Base-by-base conservation (phyloP, 1,140 invertebrate species). In the Euura saliciscinereae region DNA sequence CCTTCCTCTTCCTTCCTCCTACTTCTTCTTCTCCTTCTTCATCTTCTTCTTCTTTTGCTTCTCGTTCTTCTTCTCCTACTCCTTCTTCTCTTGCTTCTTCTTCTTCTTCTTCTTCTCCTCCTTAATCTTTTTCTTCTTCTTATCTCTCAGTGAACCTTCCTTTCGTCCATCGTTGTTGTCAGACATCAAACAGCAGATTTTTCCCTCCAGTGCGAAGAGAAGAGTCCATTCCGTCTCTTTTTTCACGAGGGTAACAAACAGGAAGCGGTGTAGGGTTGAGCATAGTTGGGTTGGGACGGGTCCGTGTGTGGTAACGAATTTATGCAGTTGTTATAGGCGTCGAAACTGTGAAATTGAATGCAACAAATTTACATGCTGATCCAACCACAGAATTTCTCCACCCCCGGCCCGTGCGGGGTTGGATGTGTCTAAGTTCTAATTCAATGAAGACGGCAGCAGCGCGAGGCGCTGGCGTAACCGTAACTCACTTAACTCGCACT, bases 331-430 rank as follows among this genome's bases (percentile, higher is more conserved):
- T 67, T 67, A 67, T 44, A 67, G 8, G 8, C 42, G 13, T 67
- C 66, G 66, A 67, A 67, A 67, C 66, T 67, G 42, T 67, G 43
- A 44, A 67, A 67, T 67, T 67, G 28, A 67, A 67, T 67, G 66
- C 10, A 8, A 4, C 28, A 28, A 67, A 67, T 67, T 67, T 67
- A 28, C 66, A 67, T 67, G 66, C 66, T 67, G 42, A 67, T 67
- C 66, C 66, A 10, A 59, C 3, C 51, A 59, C 5, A 8, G 43
- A 11, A 67, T 67, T 64, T 64, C 8, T 64, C 59, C 13, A 64
- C 59, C 28, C 28, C 28, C 28, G 28, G 28, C 28, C 28, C 28
- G 28, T 28, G 28, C 28, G 28, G 28, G 28, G 28, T 8, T 11
- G 8, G 43, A 67, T 44, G 66, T 67, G 66, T 44, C 66, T 67